Base-by-base conservation (phyloP, 2,888 invertebrate genomes). In the Dendrolimus houi region DNA sequence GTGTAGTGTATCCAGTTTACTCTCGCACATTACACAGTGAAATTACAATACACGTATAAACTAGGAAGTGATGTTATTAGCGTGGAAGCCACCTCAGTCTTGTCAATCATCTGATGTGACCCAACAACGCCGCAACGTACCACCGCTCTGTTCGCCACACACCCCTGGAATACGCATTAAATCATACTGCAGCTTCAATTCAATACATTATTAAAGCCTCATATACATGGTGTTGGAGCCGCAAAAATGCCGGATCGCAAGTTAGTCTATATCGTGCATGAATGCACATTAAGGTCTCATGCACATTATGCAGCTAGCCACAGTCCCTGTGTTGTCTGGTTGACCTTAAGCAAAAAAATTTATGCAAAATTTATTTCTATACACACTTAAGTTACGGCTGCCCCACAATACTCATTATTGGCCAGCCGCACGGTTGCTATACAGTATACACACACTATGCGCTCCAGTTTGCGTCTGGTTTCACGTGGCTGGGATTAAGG, bases 41-140 rank as follows among this genome's bases (percentile, higher is more conserved):
- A 79, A 73, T 76, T 74, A 80, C 70, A 80, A 79, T 83, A 81
- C 77, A 77, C 71, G 66, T 83, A 83, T 77, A 79, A 80, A 76
- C 79, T 86, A 84, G 78, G 71, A 76, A 78, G 74, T 81, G 83
- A 79, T 81, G 81, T 76, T 75, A 68, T 71, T 77, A 76, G 80
- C 77, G 76, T 79, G 84, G 82, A 83, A 86, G 85, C 86, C 81
- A 82, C 87, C 85, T 88, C 88, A 88, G 87, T 88, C 88, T 88
- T 87, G 83, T 83, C 82, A 81, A 73, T 81, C 81, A 66, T 78
- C 77, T 66, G 86, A 83, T 86, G 86, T 79, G 79, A 84, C 81
- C 83, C 81, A 75, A 76, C 82, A 76, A 77, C 77, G 74, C 75
- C 74, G 72, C 76, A 72, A 73, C 75, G 74, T 75, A 72, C 71